Evolutionary conservation across 2,888 invertebrate species (phyloP).

Genomic region (Euspilapteryx auroguttella): DNA sequence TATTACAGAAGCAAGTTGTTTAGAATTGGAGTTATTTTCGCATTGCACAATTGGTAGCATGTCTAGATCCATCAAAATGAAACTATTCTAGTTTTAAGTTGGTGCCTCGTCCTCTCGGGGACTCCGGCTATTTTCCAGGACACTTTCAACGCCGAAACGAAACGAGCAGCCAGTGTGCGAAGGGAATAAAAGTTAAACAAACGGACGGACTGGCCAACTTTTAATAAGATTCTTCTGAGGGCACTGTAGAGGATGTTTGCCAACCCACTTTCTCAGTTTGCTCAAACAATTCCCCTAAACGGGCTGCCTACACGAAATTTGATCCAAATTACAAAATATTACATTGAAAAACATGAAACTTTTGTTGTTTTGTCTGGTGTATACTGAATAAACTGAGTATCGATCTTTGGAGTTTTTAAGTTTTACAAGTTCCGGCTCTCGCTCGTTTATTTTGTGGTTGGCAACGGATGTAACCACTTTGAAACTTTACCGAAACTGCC

Average conservation of each 20-base stretch:
- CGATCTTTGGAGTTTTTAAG: too few species aligned
- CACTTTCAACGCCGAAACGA: conserved; percentile 1
- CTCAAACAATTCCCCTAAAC: neutral
- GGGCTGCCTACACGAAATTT: neutral
- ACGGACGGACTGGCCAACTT: conserved; percentile 14
- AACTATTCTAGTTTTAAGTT: conserved; percentile 3
- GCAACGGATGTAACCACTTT: too few species aligned
- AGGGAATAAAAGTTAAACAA: conserved; percentile 16
- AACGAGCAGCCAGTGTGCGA: conserved; percentile 2
- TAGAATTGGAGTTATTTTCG: too few species aligned
- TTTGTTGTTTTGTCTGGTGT: conserved; percentile 1
- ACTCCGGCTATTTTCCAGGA: conserved; percentile 1
- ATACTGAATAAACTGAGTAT: too few species aligned
- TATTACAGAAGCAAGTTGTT: too few species aligned
- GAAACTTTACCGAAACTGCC: too few species aligned
- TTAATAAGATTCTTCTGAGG: conserved; percentile 19
- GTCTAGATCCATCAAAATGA: too few species aligned
- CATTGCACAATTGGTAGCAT: too few species aligned
- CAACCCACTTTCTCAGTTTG: conserved; percentile 6
- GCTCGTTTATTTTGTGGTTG: too few species aligned
- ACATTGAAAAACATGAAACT: conserved; percentile 2
- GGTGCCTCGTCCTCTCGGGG: neutral
- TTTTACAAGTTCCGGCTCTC: too few species aligned
- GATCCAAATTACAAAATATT: neutral
- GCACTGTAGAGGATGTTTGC: conserved; percentile 9